These are phyloP conservation scores for Liolophura sinensis DNA, from an alignment of 1,140 invertebrate species.

Conservation along the genomic window DNA sequence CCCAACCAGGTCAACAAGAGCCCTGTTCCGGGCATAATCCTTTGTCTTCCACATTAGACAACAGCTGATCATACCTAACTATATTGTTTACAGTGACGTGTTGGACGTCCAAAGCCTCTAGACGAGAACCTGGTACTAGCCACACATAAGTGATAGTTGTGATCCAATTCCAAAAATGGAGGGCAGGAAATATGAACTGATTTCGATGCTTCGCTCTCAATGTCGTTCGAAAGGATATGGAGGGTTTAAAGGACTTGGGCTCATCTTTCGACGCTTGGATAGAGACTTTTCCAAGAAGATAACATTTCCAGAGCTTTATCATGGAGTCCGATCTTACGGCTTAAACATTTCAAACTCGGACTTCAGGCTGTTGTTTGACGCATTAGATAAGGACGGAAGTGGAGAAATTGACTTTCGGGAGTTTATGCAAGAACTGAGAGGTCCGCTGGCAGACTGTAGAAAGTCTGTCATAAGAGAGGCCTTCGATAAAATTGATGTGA, in stretches of 20 bases:
- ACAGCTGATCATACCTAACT: too few relatives aligned
- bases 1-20: too few relatives aligned
- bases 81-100: too few relatives aligned
- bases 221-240: conserved; percentile 29
- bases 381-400: conserved; percentile 38
- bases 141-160: too few relatives aligned
- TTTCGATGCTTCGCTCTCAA: conserved; percentile 19
- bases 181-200: conserved; percentile 5
- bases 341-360: conserved; percentile 32
- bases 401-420: conserved; percentile 46
- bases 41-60: too few relatives aligned
- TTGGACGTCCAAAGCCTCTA: too few relatives aligned
- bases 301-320: conserved; percentile 31
- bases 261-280: conserved; percentile 43
- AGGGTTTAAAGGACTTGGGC: conserved; percentile 39
- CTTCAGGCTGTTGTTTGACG: conserved; percentile 33
- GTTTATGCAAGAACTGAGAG: conserved; percentile 60
- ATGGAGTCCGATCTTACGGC: conserved; percentile 33
- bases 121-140: too few relatives aligned
- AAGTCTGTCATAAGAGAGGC: conserved; percentile 77
- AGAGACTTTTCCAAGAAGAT: conserved; percentile 45
- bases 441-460: conserved; percentile 77
- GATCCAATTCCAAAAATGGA: too few relatives aligned
- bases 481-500: conserved; percentile 85
- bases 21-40: too few relatives aligned